Percentiles rank a stretch among this genome's conserved stretches.
Conservation (phyloP, 2,888 invertebrate genomes). For the Drosophila anomalipes region DNA sequence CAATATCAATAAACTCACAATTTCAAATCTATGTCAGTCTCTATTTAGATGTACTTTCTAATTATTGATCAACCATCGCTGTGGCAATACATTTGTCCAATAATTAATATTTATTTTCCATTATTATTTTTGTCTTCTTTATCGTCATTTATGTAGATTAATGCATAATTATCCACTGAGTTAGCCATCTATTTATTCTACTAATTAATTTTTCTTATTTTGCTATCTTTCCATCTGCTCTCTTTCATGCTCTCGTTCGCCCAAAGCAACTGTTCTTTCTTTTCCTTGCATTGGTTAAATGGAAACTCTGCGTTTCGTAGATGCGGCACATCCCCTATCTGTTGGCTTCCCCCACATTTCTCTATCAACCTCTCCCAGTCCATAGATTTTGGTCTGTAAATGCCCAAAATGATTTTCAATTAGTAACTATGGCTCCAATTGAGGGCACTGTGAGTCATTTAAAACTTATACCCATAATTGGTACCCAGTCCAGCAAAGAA, state of each 20-base stretch:
- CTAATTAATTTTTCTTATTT: constrained; percentile 1
- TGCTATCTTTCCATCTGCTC: too few relatives aligned
- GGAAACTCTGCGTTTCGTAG: constrained; percentile 28
- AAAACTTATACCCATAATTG: constrained; percentile 62
- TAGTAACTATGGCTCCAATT: constrained; percentile 49
- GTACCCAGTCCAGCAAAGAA: constrained; percentile 32
- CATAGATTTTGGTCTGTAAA: not conserved
- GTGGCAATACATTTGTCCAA: not conserved
- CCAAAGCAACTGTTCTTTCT: not conserved
- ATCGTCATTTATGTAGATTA: not conserved
- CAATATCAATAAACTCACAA: not conserved
- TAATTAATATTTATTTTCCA: constrained; percentile 1
- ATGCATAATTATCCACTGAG: not conserved
- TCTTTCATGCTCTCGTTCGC: constrained; percentile 8
- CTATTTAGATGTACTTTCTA: not conserved
- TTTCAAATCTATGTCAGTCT: not conserved
- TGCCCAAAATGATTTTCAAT: constrained; percentile 33
- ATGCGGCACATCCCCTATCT: not conserved
- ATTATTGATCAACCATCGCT: not conserved
- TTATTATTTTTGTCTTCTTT: not conserved
- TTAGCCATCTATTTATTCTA: not conserved
- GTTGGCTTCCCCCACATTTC: too few relatives aligned
- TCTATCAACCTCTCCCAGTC: not conserved
- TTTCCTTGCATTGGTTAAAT: constrained; percentile 20
- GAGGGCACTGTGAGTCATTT: constrained; percentile 60